phyloP scores from a whole-genome alignment of 2,888 invertebrate species.

The Beris chalybata region DNA sequence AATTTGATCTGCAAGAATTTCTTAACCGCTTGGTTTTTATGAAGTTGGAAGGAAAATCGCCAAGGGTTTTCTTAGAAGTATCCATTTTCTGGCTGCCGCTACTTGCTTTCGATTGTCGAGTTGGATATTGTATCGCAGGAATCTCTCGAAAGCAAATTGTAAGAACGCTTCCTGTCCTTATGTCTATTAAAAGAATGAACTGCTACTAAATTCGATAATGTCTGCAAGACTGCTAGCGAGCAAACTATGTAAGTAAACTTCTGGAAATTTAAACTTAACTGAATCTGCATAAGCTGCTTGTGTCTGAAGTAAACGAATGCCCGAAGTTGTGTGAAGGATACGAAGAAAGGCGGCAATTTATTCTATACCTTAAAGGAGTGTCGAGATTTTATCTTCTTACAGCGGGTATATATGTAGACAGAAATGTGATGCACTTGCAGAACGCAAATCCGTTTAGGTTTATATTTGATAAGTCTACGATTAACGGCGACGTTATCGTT shows the following conservation, averaged over 20 bases:
- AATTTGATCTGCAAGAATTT: too few relatives aligned
- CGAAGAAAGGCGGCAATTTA: not conserved
- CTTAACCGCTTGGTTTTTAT: too few relatives aligned
- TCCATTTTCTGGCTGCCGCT: too few relatives aligned
- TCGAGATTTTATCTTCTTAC: not conserved
- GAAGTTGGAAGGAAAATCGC: too few relatives aligned
- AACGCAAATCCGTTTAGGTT: not conserved
- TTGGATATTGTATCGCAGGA: too few relatives aligned
- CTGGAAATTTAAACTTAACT: constrained; percentile 16
- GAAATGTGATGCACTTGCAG: not conserved
- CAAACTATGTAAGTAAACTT: not conserved
- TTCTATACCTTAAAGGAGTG: not conserved
- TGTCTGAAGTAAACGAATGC: not conserved
- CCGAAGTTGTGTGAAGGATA: not conserved
- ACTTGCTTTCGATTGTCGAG: too few relatives aligned
- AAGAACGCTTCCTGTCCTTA: not conserved
- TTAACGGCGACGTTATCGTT: not conserved
- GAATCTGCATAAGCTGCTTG: constrained; percentile 17
- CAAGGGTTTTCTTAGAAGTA: too few relatives aligned
- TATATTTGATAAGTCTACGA: constrained; percentile 4
- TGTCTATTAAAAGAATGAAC: not conserved
- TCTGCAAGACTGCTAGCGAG: not conserved
- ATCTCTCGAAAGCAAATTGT: too few relatives aligned
- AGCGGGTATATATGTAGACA: not conserved
- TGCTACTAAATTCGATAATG: not conserved